Base-by-base conservation (phyloP, 2,888 invertebrate genomes). In the Epistrophe grossulariae region DNA sequence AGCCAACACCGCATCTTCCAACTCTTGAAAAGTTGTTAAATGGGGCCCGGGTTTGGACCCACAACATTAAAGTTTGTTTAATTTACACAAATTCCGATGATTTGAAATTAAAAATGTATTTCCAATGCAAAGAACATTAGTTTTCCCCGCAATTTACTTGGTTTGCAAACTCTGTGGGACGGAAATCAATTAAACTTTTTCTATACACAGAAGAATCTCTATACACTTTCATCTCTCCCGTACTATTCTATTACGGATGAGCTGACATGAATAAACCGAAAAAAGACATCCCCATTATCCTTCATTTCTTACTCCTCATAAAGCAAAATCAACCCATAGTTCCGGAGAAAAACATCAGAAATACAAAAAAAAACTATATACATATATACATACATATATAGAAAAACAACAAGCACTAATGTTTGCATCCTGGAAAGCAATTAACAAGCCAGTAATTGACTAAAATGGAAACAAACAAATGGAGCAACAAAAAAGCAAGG, bases 361-460 rank as follows among this genome's bases (percentile, higher is more conserved):
- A 55, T 2, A 55, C 5, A 3, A 5, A 10, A 15, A 24, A n/a
- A 50, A n/a, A 40, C 40, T 40, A 9, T 3, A 24, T 24, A n/a
- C 24, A 1, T 24, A 24, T 24, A 24, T 24, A 17, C n/a, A n/a
- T 3, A 1, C 3, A 24, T 24, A 24, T 24, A 17, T 8, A n/a
- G 35, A 64, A 84, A 77, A 70, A 78, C 68, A 82, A 81, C 84
- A 78, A 73, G 45, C 68, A 70, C 77, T 85, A 85, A 85, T 85
- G 84, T 81, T 85, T 81, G 81, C 72, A 81, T 81, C 84, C 77
- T 85, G 84, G 84, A 90, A 90, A 91, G 90, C 90, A 91, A 91
- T 91, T 91, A 91, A 91, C 90, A 90, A 90, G 90, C 91, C 90
- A 89, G 90, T 90, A 91, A 91, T 91, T 91, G 91, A 91, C 91